Percentiles rank a stretch among this genome's conserved stretches.
Evolutionary conservation across 2,113 vertebrate genomes (phyloP).

Genomic region (Gymnobelideus leadbeateri): DNA sequence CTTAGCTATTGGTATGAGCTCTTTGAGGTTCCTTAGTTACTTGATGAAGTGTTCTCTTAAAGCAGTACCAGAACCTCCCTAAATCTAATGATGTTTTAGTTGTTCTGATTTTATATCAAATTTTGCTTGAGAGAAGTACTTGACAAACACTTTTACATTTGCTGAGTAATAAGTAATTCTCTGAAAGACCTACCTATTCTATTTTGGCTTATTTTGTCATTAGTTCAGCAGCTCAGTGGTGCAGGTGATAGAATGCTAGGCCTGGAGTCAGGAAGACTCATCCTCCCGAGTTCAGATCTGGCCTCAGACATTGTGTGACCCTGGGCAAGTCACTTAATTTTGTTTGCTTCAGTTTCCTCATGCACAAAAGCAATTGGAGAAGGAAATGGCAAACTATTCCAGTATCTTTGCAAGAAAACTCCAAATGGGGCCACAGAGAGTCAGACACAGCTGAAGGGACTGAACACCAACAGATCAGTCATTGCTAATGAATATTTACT

Average conservation of each 20-base stretch:
- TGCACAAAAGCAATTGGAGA: not conserved
- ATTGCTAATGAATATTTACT: constrained; percentile 25
- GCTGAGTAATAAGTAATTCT: constrained; percentile 28
- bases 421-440: not conserved
- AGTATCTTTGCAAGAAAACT: too few species aligned
- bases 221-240: not conserved
- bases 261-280: not conserved
- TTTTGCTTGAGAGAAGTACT: not conserved
- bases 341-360: not conserved
- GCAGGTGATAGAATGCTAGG: not conserved
- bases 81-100: constrained; percentile 12
- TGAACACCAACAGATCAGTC: not conserved
- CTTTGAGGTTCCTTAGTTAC: constrained; percentile 34
- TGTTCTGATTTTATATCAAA: constrained; percentile 46
- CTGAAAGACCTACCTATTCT: constrained; percentile 27
- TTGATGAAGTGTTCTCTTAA: constrained; percentile 40
- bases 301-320: not conserved
- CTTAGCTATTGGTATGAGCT: constrained; percentile 19
- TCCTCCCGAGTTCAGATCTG: not conserved
- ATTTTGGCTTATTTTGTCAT: constrained; percentile 30
- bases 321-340: not conserved
- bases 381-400: not conserved
- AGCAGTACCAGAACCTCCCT: constrained; percentile 3
- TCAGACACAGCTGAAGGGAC: not conserved
- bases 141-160: not conserved